Evolutionary conservation across 2,888 invertebrate genomes (phyloP).

Genomic region (Gibbula magus): DNA sequence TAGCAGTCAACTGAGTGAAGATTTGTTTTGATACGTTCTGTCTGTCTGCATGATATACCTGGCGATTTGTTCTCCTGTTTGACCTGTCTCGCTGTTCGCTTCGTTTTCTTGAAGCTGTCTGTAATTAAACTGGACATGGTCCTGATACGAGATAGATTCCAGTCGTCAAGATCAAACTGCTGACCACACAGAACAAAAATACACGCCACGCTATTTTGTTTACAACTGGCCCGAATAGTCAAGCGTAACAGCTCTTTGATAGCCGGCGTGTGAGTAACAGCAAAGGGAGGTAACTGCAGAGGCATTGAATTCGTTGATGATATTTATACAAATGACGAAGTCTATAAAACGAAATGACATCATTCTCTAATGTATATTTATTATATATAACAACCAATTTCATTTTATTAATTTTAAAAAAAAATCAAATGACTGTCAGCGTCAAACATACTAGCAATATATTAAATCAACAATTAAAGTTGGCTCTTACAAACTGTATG

Average conservation of each 20-base stretch:
- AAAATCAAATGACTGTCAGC: no score
- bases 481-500: no score
- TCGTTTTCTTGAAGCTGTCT: not conserved
- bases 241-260: not conserved
- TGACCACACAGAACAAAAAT: not conserved
- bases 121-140: not conserved
- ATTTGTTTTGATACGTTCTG: no score
- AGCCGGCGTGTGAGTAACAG: not conserved
- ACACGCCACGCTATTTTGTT: constrained; percentile 12
- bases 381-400: no score
- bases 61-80: not conserved
- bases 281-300: constrained; percentile 3
- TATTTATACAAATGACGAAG: no score
- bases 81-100: not conserved
- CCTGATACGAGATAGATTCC: not conserved
- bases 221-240: not conserved
- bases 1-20: no score
- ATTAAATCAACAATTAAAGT: no score
- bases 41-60: not conserved
- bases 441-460: no score
- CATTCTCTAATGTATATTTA: no score
- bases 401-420: no score
- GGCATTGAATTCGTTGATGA: no score
- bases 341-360: no score
- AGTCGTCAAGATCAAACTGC: not conserved